Evolutionary conservation across 2,113 vertebrate genomes (phyloP).

Genomic region (Mirounga angustirostris): DNA sequence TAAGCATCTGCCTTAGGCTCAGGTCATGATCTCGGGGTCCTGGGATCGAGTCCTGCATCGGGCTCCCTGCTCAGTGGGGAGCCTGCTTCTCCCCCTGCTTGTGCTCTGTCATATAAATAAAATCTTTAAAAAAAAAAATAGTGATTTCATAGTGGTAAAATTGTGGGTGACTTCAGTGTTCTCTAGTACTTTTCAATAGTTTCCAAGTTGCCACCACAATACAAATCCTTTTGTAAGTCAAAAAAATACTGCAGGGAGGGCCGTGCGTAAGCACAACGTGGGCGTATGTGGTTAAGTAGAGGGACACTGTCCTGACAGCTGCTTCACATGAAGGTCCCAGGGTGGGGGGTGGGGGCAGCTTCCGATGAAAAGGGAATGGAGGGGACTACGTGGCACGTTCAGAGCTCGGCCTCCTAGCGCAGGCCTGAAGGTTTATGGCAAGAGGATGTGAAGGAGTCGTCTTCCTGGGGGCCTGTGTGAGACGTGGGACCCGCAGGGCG

Average conservation of each 20-base stretch:
- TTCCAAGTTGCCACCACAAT: neutral
- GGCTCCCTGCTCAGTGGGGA: no score
- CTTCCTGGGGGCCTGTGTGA: neutral
- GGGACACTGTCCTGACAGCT: neutral
- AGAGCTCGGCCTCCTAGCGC: neutral
- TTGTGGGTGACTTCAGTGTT: neutral
- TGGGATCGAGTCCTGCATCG: no score
- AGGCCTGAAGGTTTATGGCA: neutral
- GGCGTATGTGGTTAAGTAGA: neutral
- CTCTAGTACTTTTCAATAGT: neutral
- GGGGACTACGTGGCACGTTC: rapidly evolving
- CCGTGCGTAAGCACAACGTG: neutral
- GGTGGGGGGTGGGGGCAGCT: rapidly evolving
- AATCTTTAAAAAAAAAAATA: no score
- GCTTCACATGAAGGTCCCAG: neutral
- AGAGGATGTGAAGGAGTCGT: neutral
- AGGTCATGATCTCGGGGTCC: no score
- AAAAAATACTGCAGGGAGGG: neutral
- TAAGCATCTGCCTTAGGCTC: no score
- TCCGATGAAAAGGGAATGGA: neutral
- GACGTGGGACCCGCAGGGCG: rapidly evolving
- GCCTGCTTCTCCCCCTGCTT: no score
- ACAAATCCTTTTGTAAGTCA: neutral
- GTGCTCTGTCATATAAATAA: no score
- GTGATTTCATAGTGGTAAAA: neutral